Evolutionary conservation across 1,140 invertebrate species (phyloP), one percentile per base, ranked within the genome.

Genomic region (Drosophila tristis): DNA sequence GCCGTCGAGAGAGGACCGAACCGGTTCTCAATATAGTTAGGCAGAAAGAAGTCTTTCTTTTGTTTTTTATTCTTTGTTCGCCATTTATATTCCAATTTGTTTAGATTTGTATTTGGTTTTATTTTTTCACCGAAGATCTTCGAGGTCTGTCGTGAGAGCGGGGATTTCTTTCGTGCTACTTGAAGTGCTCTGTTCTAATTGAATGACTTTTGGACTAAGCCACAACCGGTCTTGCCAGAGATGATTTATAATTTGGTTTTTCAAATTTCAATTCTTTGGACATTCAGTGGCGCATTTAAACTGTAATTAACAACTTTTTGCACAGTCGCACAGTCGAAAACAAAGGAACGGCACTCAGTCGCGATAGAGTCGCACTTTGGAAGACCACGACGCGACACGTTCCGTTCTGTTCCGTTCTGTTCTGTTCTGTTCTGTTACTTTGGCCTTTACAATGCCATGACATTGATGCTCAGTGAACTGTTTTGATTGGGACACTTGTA

Each of bases 51-150:
- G 23, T 62, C 43, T 23, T 54, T 43, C 31, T 61, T 55, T 31
- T 16, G 47, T 70, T 57, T 54, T 35, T 48, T 62, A 50, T 51
- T 72, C 80, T 85, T 70, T 73, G 64, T 85, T 63, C 82, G 78
- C 81, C 84, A 80, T 85, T 85, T 80, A 49, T 85, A 61, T 35
- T 58, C 35, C 60, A 47, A 67, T 84, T 68, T 74, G 51, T 74
- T 64, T 73, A 51, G 61, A 65, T 71, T 64, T 64, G 50, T 25
- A 45, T 49, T 26, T 53, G 65, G 13, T 65, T 13, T 23, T 64
- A n/a, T 81, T 61, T 60, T 70, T 58, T 47, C 60, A 70, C 15
- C 16, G 16, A 50, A 58, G 15, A 48, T 70, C 48, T 39, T 56
- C 26, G 67, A 70, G 47, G 1, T 16, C 45, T 35, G 45, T n/a